A percentile compares a stretch with the other conserved stretches of the same genome.
Evolutionary conservation across 1,140 invertebrate species (phyloP).

Genomic region (Zaprionus ornatus): DNA sequence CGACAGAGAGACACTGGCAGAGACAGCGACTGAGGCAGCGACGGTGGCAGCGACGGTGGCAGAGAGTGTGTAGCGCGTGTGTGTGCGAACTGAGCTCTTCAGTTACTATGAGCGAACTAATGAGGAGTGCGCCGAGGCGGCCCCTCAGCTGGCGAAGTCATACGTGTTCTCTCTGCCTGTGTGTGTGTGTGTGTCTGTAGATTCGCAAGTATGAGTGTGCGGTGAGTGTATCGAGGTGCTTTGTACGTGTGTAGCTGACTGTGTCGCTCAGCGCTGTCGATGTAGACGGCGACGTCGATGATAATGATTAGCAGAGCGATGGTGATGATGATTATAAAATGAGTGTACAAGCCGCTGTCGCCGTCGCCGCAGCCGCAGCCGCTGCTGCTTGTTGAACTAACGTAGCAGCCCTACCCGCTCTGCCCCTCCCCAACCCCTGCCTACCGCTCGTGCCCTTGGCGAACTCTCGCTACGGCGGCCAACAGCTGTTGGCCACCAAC

Average conservation of each 20-base stretch:
- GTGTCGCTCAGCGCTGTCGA: background rate
- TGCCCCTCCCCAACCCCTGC: background rate
- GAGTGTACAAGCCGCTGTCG: background rate
- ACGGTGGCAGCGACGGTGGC: constrained; percentile 1
- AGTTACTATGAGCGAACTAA: constrained; percentile 74
- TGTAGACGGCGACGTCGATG: background rate
- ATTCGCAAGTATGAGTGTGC: background rate
- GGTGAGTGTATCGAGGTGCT: constrained; percentile 19
- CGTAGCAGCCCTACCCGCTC: background rate
- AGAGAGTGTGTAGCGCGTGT: constrained; percentile 22
- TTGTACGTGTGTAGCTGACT: constrained; percentile 1
- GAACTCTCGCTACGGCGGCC: background rate
- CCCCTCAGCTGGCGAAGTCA: constrained; percentile 25
- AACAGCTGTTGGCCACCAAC: constrained; percentile 29
- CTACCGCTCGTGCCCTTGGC: background rate
- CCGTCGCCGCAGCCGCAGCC: too few relatives aligned
- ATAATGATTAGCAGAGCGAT: background rate
- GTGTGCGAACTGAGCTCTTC: constrained; percentile 63
- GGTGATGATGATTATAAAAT: background rate
- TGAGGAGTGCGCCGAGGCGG: constrained; percentile 57
- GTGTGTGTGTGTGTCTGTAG: constrained; percentile 14
- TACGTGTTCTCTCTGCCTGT: constrained; percentile 1
- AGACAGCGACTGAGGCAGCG: background rate
- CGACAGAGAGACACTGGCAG: background rate
- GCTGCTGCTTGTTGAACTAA: background rate